phyloP scores from a whole-genome alignment of 2,797 vertebrate species.

The Macroramphosus scolopax region DNA sequence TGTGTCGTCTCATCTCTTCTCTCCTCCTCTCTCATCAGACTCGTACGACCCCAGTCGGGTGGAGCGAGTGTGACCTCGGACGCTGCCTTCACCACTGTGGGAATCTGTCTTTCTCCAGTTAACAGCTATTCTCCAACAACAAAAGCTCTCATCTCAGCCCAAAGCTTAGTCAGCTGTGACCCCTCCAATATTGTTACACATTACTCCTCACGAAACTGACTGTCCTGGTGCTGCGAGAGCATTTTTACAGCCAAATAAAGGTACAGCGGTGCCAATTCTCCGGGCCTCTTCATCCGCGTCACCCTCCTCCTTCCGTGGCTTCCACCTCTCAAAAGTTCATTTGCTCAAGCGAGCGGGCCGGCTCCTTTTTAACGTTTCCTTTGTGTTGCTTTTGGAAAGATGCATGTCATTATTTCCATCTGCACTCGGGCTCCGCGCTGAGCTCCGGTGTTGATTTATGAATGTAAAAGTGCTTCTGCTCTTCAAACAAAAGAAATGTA shows the following conservation, averaged over 20 bases:
- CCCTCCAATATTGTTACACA: slow-evolving; percentile 51
- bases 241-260: slow-evolving; percentile 67
- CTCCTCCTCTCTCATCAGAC: slow-evolving; percentile 71
- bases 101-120: slow-evolving; percentile 48
- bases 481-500: slow-evolving; percentile 66
- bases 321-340: slow-evolving; percentile 24
- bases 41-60: slow-evolving; percentile 94
- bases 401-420: slow-evolving; percentile 52
- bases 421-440: slow-evolving; percentile 48
- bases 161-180: slow-evolving; percentile 39
- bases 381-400: slow-evolving; percentile 39
- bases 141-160: slow-evolving; percentile 62
- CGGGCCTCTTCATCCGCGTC: slow-evolving; percentile 45
- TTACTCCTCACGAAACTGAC: slow-evolving; percentile 46
- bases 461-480: slow-evolving; percentile 78
- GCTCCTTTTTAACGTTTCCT: slow-evolving; percentile 34
- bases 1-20: too few relatives aligned
- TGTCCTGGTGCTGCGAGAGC: slow-evolving; percentile 65
- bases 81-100: slow-evolving; percentile 58
- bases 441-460: slow-evolving; percentile 68
- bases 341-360: slow-evolving; percentile 30
- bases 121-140: slow-evolving; percentile 54
- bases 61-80: slow-evolving; percentile 85
- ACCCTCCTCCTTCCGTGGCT: slow-evolving; percentile 26
- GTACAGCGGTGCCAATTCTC: slow-evolving; percentile 41